Percentiles rank a stretch among this genome's conserved stretches.
These are phyloP conservation scores for Coleophora flavipennella DNA, from an alignment of 2,888 invertebrate genomes.

Conservation along the genomic window DNA sequence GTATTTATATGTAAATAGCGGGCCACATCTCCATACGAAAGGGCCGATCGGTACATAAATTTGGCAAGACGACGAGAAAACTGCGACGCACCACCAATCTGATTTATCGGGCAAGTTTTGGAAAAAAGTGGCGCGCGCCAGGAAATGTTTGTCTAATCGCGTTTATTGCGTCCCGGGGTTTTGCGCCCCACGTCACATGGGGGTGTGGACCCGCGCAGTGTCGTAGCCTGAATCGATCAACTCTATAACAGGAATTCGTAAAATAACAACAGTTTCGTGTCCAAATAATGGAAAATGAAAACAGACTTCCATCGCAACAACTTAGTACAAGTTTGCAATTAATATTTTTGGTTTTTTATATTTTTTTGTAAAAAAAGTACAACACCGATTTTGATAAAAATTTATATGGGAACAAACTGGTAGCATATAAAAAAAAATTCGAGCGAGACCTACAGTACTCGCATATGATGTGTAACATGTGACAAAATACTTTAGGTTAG, in stretches of 20 bases:
- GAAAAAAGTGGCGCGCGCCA: conserved; percentile 67
- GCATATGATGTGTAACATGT: too few relatives aligned
- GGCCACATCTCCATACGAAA: conserved; percentile 72
- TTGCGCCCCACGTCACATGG: conserved; percentile 48
- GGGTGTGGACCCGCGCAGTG: conserved; percentile 28
- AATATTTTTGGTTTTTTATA: too few relatives aligned
- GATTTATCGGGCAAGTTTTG: conserved; percentile 69
- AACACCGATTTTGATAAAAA: too few relatives aligned
- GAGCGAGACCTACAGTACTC: too few relatives aligned
- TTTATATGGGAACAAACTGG: too few relatives aligned
- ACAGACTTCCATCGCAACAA: too few relatives aligned
- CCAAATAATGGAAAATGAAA: too few relatives aligned
- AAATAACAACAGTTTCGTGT: conserved; percentile 7
- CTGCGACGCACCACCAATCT: conserved; percentile 69
- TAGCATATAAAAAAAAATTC: too few relatives aligned
- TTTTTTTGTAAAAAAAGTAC: too few relatives aligned
- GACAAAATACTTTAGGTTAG: too few relatives aligned
- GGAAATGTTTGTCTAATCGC: conserved; percentile 72
- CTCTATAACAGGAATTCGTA: too few relatives aligned
- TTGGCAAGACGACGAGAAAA: conserved; percentile 70
- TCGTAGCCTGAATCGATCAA: conserved; percentile 18
- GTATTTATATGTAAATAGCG: conserved; percentile 73
- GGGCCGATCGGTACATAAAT: conserved; percentile 73
- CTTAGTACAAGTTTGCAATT: too few relatives aligned
- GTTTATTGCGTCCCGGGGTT: conserved; percentile 57